Evolutionary conservation across 2,888 invertebrate genomes (phyloP), one percentile per base, ranked within the genome.

Genomic region (Tipula helvola): DNA sequence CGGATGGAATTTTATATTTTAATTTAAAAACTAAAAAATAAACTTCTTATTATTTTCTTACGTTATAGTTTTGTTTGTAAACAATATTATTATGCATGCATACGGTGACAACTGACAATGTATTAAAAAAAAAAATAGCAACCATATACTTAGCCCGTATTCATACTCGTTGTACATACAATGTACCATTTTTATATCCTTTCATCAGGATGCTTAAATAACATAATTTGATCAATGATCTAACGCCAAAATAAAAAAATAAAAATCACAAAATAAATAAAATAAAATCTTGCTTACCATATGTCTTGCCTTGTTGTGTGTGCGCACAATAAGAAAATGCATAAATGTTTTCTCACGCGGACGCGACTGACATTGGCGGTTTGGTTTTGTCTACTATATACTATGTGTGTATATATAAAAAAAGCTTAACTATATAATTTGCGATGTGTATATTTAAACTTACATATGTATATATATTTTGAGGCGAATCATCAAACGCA

Each of bases 1-100:
- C 71, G 71, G 71, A 71, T 71, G 71, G 71, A 71, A 71, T 71
- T 71, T 71, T 71, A 71, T 71, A 71, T 71, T 71, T 71, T 71
- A 71, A 71, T 71, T 71, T 71, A 28, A 71, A 71, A 52, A 52
- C 12, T 52, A 52, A 52, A 57, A 39, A 44, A 44, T 12, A 44
- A 71, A 28, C 28, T 71, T 71, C 71, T 71, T 71, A 28, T 71
- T 28, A 71, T 71, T 8, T 71, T 71, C 71, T 71, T 71, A 71
- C 71, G 71, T 28, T 16, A 71, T 10, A 52, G 16, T 18, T 52
- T 71, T 71, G 71, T 71, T 71, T 71, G 71, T 71, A 71, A 71
- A 71, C 71, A 71, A 28, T 71, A 28, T 28, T 28, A 16, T 5
- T 57, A 57, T 8, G 16, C 16, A 71, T 52, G n/a, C 39, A 52